phyloP scores from a whole-genome alignment of 2,888 invertebrate genomes.

The Dynastes tityus region DNA sequence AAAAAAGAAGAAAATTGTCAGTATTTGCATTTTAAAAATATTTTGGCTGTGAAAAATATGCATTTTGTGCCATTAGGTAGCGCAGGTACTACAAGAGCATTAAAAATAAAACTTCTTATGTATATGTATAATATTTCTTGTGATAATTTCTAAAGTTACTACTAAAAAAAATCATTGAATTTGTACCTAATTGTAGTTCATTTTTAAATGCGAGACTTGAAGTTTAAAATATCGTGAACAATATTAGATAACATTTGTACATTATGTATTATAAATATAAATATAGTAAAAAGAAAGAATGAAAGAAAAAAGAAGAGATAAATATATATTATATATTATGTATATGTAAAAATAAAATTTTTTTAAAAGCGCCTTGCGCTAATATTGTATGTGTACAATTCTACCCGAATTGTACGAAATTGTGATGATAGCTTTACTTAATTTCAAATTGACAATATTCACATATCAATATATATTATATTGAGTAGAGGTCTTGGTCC shows the following conservation, averaged over 20 bases:
- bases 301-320: slow-evolving; percentile 49
- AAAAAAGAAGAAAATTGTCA: slow-evolving; percentile 57
- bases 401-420: slow-evolving; percentile 51
- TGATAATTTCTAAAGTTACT: slow-evolving; percentile 57
- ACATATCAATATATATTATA: slow-evolving; percentile 67
- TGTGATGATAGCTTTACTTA: slow-evolving; percentile 67
- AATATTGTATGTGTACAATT: slow-evolving; percentile 48
- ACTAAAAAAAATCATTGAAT: slow-evolving; percentile 47
- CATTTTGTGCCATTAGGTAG: slow-evolving; percentile 70
- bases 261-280: slow-evolving; percentile 54
- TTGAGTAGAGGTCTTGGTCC: slow-evolving; percentile 50
- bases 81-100: slow-evolving; percentile 64
- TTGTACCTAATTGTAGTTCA: slow-evolving; percentile 53
- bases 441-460: slow-evolving; percentile 68
- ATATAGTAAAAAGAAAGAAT: slow-evolving; percentile 36
- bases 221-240: slow-evolving; percentile 40
- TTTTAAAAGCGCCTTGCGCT: slow-evolving; percentile 31
- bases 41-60: slow-evolving; percentile 70
- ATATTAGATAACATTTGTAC: slow-evolving; percentile 49
- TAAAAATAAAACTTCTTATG: slow-evolving; percentile 42
- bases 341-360: slow-evolving; percentile 46
- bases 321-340: slow-evolving; percentile 49
- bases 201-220: slow-evolving; percentile 43
- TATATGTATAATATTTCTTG: slow-evolving; percentile 57
- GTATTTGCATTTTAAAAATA: slow-evolving; percentile 67